Evolutionary conservation across 2,113 vertebrate species (phyloP).

Genomic region (Junco hyemalis): DNA sequence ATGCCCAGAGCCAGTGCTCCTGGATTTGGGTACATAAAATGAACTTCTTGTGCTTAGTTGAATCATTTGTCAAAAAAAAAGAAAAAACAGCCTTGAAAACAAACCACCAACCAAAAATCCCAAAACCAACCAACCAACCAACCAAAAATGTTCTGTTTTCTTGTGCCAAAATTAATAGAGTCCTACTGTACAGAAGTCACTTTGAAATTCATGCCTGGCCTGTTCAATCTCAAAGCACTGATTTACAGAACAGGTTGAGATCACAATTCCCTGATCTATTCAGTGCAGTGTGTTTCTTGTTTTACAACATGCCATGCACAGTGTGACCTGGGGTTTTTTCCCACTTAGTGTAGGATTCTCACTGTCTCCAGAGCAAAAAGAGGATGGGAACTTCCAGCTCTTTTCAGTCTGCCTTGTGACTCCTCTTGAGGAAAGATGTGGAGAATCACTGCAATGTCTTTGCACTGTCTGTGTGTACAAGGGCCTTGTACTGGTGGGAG

Average conservation of each 20-base stretch:
- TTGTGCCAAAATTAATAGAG: not conserved
- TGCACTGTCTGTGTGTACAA: not conserved
- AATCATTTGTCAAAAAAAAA: not conserved
- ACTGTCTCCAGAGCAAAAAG: not conserved
- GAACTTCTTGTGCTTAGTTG: not conserved
- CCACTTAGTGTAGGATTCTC: not conserved
- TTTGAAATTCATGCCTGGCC: not conserved
- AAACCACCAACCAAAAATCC: not conserved
- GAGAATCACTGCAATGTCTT: not conserved
- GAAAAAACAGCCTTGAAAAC: not conserved
- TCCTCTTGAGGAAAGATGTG: not conserved
- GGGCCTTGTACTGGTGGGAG: not conserved
- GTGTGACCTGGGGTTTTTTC: not conserved
- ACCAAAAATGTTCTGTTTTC: not conserved
- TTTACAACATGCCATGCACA: not conserved
- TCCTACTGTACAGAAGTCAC: not conserved
- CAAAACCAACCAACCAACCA: not conserved
- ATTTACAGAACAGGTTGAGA: not conserved
- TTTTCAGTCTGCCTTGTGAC: not conserved
- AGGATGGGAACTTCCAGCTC: not conserved
- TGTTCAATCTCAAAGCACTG: not conserved
- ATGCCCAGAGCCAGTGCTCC: not conserved
- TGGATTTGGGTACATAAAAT: not conserved
- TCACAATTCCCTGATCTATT: not conserved
- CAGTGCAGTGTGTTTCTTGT: not conserved